phyloP scores from a whole-genome alignment of 2,888 invertebrate genomes.

The Drosophila greeni region DNA sequence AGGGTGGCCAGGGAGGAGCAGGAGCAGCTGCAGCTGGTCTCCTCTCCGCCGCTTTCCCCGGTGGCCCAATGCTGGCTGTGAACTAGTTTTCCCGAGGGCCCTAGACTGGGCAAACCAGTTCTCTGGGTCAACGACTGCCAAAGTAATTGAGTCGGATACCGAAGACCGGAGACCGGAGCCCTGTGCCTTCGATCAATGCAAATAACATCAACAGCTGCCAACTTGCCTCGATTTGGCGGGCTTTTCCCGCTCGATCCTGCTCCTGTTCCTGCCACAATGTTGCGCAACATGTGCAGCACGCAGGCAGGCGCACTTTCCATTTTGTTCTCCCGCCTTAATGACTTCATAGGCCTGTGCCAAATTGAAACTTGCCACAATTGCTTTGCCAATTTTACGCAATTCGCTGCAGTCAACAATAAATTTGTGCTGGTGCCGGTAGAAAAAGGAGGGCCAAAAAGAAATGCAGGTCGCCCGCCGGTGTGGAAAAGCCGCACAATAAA shows the following conservation, averaged over 20 bases:
- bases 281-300: conserved; percentile 28
- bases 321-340: conserved; percentile 29
- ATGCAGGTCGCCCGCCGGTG: conserved; percentile 61
- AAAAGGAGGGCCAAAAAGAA: conserved; percentile 55
- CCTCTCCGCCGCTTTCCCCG: conserved; percentile 35
- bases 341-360: conserved; percentile 44
- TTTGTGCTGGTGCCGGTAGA: conserved; percentile 49
- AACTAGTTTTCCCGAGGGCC: conserved; percentile 43
- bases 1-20: conserved; percentile 30
- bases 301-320: conserved; percentile 32
- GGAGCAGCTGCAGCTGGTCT: conserved; percentile 31
- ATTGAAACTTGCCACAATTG: conserved; percentile 71
- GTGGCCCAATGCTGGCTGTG: conserved; percentile 47
- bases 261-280: conserved; percentile 21
- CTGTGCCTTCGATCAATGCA: conserved; percentile 45
- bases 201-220: conserved; percentile 63
- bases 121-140: conserved; percentile 48
- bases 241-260: conserved; percentile 33
- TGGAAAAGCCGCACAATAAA: conserved; percentile 40
- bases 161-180: neutral
- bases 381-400: conserved; percentile 70
- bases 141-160: conserved; percentile 39
- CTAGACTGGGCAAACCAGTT: conserved; percentile 41
- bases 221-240: conserved; percentile 44
- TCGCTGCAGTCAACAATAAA: conserved; percentile 73